phyloP scores from a whole-genome alignment of 2,113 vertebrate genomes.

The Hoplias malabaricus region DNA sequence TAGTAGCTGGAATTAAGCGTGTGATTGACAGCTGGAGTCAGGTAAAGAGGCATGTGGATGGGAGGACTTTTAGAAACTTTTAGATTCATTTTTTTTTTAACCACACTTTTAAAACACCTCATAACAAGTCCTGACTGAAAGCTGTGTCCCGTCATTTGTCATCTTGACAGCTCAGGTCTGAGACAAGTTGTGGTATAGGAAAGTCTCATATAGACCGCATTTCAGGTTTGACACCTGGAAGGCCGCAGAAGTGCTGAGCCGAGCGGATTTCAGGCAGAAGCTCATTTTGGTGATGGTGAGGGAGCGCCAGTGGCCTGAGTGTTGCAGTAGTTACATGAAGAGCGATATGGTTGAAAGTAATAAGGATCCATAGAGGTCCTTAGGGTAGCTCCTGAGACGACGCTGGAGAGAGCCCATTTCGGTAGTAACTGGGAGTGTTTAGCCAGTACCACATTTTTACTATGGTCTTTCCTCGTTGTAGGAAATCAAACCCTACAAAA shows the following conservation, averaged over 20 bases:
- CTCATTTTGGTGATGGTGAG: slow-evolving; percentile 13
- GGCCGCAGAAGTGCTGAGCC: slow-evolving; percentile 12
- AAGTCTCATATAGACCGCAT: slow-evolving; percentile 6
- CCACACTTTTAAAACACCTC: slow-evolving; percentile 13
- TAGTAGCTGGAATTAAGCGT: slow-evolving; percentile 20
- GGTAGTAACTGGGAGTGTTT: not conserved
- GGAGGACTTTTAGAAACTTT: slow-evolving; percentile 9
- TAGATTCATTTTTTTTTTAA: slow-evolving; percentile 27
- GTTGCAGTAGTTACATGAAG: not conserved
- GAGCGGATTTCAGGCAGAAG: slow-evolving; percentile 11
- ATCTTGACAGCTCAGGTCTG: slow-evolving; percentile 40
- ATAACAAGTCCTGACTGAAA: slow-evolving; percentile 38
- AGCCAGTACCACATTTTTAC: too few species aligned
- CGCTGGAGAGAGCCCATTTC: not conserved
- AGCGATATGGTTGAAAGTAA: not conserved
- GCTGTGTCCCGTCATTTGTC: slow-evolving; percentile 43
- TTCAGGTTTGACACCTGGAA: slow-evolving; percentile 29
- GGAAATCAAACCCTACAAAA: too few species aligned
- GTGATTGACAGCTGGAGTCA: slow-evolving; percentile 27
- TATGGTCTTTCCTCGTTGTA: too few species aligned
- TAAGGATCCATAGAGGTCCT: not conserved
- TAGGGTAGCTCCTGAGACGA: not conserved
- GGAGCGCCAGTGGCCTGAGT: not conserved
- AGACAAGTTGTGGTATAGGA: not conserved
- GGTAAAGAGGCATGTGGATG: not conserved